Base-by-base conservation (phyloP, 2,888 invertebrate genomes). In the Petrolisthes cinctipes region DNA sequence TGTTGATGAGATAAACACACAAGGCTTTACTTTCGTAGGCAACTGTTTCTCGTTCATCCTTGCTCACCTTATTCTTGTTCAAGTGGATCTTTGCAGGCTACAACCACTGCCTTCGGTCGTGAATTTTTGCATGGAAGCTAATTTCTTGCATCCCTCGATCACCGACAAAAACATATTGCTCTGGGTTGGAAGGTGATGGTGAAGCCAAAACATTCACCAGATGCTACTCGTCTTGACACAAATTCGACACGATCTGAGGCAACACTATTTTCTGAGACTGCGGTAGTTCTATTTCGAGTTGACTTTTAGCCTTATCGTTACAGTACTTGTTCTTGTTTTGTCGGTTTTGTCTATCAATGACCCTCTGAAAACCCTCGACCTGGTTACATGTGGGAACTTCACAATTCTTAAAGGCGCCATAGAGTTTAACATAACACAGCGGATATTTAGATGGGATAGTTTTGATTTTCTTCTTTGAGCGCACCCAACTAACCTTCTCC, bases 1-100 rank as follows among this genome's bases (percentile, higher is more conserved):
- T n/a, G n/a, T 71, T 71, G 71, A 71, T 71, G n/a, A 71, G n/a
- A 20, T 71, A 71, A 20, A 71, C 71, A n/a, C 71, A 71, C 6
- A 71, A n/a, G 71, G 71, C 71, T 20, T 71, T 14, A 71, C 71
- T 20, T 71, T 71, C 71, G n/a, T 71, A 71, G 14, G 71, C 14
- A 6, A 20, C 11, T n/a, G 14, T 71, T 6, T n/a, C 6, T 11
- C 17, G 14, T 6, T n/a, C n/a, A 17, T n/a, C 20, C 71, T 20
- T 14, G 11, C 14, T 11, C 9, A 9, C 17, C 9, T 61, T 61
- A n/a, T 71, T n/a, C n/a, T 37, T 37, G 37, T 37, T 37, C 37
- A 37, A 2, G 37, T 37, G 37, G 37, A 37, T 37, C 37, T 37
- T 37, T 37, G 37, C 37, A 37, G 37, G 37, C 37, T 37, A 37